Base-by-base conservation (phyloP, 2,113 vertebrate species). In the Eonycteris spelaea region DNA sequence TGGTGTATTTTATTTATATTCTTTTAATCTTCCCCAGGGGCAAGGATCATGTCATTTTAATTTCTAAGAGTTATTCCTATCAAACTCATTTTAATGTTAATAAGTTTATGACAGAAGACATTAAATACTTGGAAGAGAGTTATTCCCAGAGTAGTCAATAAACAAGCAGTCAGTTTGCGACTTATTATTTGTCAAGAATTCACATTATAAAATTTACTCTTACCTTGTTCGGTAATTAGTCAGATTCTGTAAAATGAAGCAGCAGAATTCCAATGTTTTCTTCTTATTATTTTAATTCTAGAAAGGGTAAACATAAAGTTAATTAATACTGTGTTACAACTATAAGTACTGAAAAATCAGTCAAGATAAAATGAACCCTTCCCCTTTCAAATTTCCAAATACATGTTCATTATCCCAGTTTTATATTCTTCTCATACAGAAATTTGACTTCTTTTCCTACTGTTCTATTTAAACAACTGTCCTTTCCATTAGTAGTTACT, bases 141-240 rank as follows among this genome's bases (percentile, higher is more conserved):
- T 35, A 30, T 89, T 89, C 67, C 24, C 30, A 40, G 15, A 35
- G 24, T 18, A 71, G 43, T 7, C 68, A 94, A 74, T 22, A 45
- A 74, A 57, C 18, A 84, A 84, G 43, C 51, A 68, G 3, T 55
- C 57, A 18, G 35, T 57, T 55, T 55, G 22, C 87, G 80, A 92
- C 14, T 71, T 84, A 48, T 63, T 74, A 78, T 57, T 90, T 86
- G 13, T 38, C 35, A 67, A 92, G 61, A 92, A 43, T 4, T 83
- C 15, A 61, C 21, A 35, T 68, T 95, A 48, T 28, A 35, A 92
- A 94, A 57, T 43, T 79, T 95, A 38, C 14, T 95, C 86, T 92
- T 97, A 94, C 91, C 95, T 97, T 21, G 7, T 83, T 48, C 48
- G 22, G 7, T 79, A 75, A 51, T 57, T 92, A 70, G 19, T 84